Evolutionary conservation across 1,140 invertebrate species (phyloP).

Genomic region (Chymomyza costata): DNA sequence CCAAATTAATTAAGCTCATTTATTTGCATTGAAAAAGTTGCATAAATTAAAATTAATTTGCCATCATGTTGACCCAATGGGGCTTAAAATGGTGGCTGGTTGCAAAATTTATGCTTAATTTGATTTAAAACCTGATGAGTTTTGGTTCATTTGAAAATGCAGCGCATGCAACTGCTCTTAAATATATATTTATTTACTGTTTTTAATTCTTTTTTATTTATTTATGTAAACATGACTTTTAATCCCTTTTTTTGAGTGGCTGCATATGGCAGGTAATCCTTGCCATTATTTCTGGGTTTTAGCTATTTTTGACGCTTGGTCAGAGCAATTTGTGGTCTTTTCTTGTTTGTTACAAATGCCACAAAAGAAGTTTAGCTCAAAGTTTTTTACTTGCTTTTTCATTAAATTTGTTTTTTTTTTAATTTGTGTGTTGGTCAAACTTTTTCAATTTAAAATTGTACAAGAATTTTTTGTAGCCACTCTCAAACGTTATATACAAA

Average conservation of each 20-base stretch:
- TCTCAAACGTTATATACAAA: constrained; percentile 67
- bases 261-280: constrained; percentile 38
- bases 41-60: constrained; percentile 43
- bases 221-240: no score
- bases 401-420: constrained; percentile 64
- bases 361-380: constrained; percentile 34
- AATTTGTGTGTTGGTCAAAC: constrained; percentile 60
- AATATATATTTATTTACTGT: constrained; percentile 12
- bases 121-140: no score
- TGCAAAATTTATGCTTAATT: constrained; percentile 28
- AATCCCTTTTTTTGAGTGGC: no score
- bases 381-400: no score
- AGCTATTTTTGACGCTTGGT: constrained; percentile 25
- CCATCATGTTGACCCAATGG: constrained; percentile 15
- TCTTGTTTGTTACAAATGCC: constrained; percentile 6
- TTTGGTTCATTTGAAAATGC: no score
- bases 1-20: constrained; percentile 54
- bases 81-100: background rate
- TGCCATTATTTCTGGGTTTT: constrained; percentile 33
- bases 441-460: constrained; percentile 73
- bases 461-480: constrained; percentile 51
- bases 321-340: constrained; percentile 15
- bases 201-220: no score
- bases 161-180: constrained; percentile 17
- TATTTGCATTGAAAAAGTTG: constrained; percentile 31